phyloP scores from a whole-genome alignment of 2,888 invertebrate genomes.

The Dastarcus helophoroides region DNA sequence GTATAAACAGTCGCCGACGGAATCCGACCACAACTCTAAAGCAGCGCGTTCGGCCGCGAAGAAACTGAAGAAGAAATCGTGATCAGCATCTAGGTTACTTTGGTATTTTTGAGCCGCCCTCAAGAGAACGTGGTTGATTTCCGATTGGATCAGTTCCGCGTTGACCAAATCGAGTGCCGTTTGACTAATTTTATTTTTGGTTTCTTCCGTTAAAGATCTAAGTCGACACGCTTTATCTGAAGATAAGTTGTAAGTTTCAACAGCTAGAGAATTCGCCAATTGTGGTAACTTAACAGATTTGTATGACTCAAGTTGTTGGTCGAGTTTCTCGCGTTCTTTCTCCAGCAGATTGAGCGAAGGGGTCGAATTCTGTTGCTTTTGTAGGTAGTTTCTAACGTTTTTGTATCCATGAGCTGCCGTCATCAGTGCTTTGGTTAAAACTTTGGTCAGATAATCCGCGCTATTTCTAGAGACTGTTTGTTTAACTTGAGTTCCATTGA shows the following conservation, averaged over 20 bases:
- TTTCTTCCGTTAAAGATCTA: conserved; percentile 47
- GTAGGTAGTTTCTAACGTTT: conserved; percentile 29
- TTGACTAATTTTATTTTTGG: conserved; percentile 64
- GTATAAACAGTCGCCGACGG: conserved; percentile 58
- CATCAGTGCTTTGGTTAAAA: conserved; percentile 59
- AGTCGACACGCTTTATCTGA: conserved; percentile 39
- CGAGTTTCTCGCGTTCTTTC: conserved; percentile 25
- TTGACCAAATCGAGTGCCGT: conserved; percentile 65
- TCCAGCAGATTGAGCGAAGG: conserved; percentile 23
- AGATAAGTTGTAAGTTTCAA: conserved; percentile 54
- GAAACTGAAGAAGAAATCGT: conserved; percentile 47
- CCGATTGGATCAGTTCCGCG: conserved; percentile 63
- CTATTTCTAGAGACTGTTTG: conserved; percentile 37
- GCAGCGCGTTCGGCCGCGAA: conserved; percentile 57
- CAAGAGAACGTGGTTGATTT: conserved; percentile 61
- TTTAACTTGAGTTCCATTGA: conserved; percentile 43
- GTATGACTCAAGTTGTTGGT: conserved; percentile 37
- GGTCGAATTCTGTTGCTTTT: conserved; percentile 15
- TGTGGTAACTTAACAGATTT: conserved; percentile 58
- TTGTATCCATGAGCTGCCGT: conserved; percentile 32
- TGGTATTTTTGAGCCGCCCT: conserved; percentile 61
- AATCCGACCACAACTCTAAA: conserved; percentile 64
- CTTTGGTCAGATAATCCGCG: conserved; percentile 62
- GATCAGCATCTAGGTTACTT: conserved; percentile 39
- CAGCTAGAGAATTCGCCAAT: conserved; percentile 57